Evolutionary conservation across 2,797 vertebrate genomes (phyloP).

Genomic region (Xenopus petersii): DNA sequence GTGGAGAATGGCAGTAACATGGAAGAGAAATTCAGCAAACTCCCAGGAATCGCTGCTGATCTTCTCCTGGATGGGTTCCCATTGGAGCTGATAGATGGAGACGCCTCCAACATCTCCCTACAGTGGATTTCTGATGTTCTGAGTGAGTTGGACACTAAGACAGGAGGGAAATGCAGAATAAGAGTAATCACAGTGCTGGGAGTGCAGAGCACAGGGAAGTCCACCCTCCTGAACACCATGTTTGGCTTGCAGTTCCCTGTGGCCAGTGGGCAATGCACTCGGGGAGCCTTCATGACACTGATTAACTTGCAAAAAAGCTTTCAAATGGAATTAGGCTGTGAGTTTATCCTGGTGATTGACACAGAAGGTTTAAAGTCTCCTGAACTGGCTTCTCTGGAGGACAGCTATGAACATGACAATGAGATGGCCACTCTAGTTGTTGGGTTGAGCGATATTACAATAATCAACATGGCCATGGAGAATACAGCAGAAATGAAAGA

Average conservation of each 20-base stretch:
- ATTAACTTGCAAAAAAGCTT: too few relatives aligned
- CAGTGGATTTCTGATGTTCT: conserved; percentile 72
- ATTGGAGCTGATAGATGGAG: conserved; percentile 3
- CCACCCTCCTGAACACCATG: conserved; percentile 42
- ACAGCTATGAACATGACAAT: too few relatives aligned
- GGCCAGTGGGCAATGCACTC: conserved; percentile 31
- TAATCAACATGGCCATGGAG: too few relatives aligned
- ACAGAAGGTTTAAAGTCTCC: background rate
- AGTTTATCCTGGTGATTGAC: conserved; percentile 20
- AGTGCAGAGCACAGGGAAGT: conserved; percentile 29
- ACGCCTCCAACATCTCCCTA: conserved; percentile 67
- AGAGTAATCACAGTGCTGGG: conserved; percentile 30
- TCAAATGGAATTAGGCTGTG: conserved; percentile 4
- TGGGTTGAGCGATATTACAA: too few relatives aligned
- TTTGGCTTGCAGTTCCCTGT: conserved; percentile 39
- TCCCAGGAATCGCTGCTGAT: too few relatives aligned
- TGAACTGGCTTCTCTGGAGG: too few relatives aligned
- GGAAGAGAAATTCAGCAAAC: too few relatives aligned
- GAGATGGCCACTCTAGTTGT: too few relatives aligned
- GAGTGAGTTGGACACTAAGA: conserved; percentile 53
- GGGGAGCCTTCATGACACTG: conserved; percentile 36
- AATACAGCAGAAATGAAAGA: too few relatives aligned
- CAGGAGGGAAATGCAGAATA: conserved; percentile 6
- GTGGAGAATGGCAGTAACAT: too few relatives aligned
- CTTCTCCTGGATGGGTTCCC: too few relatives aligned